These are phyloP conservation scores for Pherbina coryleti DNA, from an alignment of 2,888 invertebrate species.

Conservation along the genomic window DNA sequence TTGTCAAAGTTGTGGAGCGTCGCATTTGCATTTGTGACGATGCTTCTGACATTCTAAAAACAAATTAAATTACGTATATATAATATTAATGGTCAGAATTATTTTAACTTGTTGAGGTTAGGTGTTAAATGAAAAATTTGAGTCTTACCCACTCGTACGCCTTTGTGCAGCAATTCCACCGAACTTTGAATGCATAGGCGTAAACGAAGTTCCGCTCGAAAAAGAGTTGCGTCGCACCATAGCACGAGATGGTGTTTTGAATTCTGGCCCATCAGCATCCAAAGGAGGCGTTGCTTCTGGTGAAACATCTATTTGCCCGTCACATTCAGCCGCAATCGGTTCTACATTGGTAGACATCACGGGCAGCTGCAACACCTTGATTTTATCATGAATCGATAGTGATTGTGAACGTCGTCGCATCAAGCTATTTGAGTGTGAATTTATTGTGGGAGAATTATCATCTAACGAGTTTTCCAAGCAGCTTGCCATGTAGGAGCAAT, in stretches of 20 bases:
- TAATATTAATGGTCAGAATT: neutral
- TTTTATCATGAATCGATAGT: constrained; percentile 56
- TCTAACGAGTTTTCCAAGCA: constrained; percentile 41
- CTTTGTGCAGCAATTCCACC: constrained; percentile 26
- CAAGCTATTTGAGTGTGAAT: neutral
- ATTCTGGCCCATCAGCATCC: constrained; percentile 38
- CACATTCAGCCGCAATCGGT: neutral
- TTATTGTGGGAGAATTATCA: constrained; percentile 48
- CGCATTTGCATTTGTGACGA: constrained; percentile 8
- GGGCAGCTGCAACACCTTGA: constrained; percentile 48
- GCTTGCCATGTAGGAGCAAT: constrained; percentile 26
- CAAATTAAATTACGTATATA: neutral
- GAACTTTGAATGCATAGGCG: constrained; percentile 45
- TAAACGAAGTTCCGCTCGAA: constrained; percentile 50
- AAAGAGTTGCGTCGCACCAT: constrained; percentile 53
- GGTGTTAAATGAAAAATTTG: neutral
- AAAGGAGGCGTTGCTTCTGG: constrained; percentile 28
- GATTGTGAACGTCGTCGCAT: constrained; percentile 57
- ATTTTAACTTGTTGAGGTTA: neutral
- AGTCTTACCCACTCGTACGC: constrained; percentile 39
- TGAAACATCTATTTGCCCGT: neutral
- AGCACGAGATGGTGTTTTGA: constrained; percentile 51
- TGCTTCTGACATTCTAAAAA: constrained; percentile 23
- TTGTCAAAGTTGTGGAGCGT: constrained; percentile 44
- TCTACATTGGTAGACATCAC: constrained; percentile 30